Conservation (phyloP, 2,888 invertebrate species). For the Eupelmus urozonus region DNA sequence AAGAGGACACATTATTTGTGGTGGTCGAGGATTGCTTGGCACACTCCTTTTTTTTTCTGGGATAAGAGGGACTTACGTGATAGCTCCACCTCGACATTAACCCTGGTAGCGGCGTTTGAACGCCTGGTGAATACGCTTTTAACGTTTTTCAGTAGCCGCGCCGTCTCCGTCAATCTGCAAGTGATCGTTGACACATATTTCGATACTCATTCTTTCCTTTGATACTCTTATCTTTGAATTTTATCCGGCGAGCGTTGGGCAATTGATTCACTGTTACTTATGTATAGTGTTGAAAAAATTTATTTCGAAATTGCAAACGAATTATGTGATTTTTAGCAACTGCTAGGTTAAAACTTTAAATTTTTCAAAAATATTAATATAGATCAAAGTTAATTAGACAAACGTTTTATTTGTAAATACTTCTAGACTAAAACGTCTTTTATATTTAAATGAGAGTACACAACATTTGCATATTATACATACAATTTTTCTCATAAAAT, state of each 20-base stretch:
- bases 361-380: too few species aligned
- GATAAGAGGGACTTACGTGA: constrained; percentile 87
- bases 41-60: not conserved
- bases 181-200: constrained; percentile 62
- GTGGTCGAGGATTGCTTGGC: not conserved
- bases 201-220: constrained; percentile 44
- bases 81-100: constrained; percentile 92
- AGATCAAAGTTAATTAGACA: too few species aligned
- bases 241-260: not conserved
- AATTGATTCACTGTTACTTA: too few species aligned
- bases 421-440: too few species aligned
- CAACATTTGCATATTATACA: too few species aligned
- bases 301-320: too few species aligned
- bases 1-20: constrained; percentile 5
- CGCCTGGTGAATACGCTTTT: constrained; percentile 93
- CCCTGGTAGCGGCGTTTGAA: constrained; percentile 84
- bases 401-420: too few species aligned
- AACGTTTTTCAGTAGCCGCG: constrained; percentile 95
- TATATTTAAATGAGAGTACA: too few species aligned
- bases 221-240: not conserved
- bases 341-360: too few species aligned
- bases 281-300: too few species aligned
- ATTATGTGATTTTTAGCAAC: too few species aligned
- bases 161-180: constrained; percentile 97
- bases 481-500: too few species aligned